These are phyloP conservation scores for Ornithoptera priamus DNA, from an alignment of 2,888 invertebrate genomes.

Conservation along the genomic window DNA sequence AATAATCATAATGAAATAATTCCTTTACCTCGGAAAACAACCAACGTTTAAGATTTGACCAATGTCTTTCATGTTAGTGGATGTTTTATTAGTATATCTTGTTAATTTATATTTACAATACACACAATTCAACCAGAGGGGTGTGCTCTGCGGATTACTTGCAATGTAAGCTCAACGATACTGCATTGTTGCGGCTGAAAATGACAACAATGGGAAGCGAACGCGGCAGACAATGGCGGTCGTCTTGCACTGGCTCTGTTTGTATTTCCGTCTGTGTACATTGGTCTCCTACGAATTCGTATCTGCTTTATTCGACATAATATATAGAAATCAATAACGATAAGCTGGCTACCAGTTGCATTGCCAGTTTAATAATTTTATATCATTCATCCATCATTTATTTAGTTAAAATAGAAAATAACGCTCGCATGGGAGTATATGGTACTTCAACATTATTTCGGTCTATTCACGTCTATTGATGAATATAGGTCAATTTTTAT, in stretches of 20 bases:
- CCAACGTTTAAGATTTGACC: too few relatives aligned
- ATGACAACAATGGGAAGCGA: conserved; percentile 21
- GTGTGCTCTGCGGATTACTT: conserved; percentile 6
- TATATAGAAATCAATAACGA: neutral
- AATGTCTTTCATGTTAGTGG: neutral
- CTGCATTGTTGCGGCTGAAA: conserved; percentile 23
- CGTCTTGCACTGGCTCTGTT: conserved; percentile 20
- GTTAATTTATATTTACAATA: neutral
- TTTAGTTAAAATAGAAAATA: too few relatives aligned
- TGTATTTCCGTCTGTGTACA: conserved; percentile 12
- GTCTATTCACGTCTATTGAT: too few relatives aligned
- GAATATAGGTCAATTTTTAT: too few relatives aligned
- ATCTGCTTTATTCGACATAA: neutral
- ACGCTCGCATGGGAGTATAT: too few relatives aligned
- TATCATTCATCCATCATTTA: too few relatives aligned
- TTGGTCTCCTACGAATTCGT: neutral
- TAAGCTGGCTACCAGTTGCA: neutral
- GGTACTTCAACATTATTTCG: too few relatives aligned
- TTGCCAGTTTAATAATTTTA: neutral
- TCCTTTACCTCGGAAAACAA: too few relatives aligned
- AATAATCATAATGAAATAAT: too few relatives aligned
- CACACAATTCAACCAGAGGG: neutral
- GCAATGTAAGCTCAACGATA: conserved; percentile 16
- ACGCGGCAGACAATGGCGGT: conserved; percentile 20
- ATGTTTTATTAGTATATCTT: neutral